Conservation (phyloP, 2,888 invertebrate species). For the Pecten maximus region DNA sequence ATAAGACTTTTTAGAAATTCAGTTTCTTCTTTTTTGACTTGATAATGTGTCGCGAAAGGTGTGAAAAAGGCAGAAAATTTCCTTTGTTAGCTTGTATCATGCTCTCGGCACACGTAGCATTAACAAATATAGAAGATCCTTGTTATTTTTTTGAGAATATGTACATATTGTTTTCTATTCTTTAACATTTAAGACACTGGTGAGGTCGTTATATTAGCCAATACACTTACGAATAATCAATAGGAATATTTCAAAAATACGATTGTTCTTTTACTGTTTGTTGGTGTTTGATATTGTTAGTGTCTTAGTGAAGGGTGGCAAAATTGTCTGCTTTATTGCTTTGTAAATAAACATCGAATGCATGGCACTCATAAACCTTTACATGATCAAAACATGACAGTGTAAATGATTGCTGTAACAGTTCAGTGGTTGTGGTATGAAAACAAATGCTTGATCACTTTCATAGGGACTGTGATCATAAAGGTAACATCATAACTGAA, state of each 20-base stretch:
- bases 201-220: neutral
- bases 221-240: too few species aligned
- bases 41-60: too few species aligned
- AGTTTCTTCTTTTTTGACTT: too few species aligned
- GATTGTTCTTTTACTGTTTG: neutral
- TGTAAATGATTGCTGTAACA: neutral
- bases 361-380: neutral
- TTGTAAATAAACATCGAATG: conserved; percentile 1
- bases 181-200: neutral
- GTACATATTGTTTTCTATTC: neutral
- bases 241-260: neutral
- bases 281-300: neutral
- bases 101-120: too few species aligned
- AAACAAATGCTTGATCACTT: too few species aligned
- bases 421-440: too few species aligned
- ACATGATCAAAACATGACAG: neutral
- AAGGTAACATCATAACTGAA: too few species aligned
- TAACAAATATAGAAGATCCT: too few species aligned
- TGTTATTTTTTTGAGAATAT: neutral
- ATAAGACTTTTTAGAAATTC: too few species aligned
- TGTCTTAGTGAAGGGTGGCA: neutral
- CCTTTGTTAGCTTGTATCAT: too few species aligned
- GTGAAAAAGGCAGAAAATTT: too few species aligned
- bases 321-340: neutral
- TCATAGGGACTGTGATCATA: too few species aligned